These are phyloP conservation scores for Aleiodes sp. DNA, from an alignment of 1,140 invertebrate genomes.

Conservation along the genomic window DNA sequence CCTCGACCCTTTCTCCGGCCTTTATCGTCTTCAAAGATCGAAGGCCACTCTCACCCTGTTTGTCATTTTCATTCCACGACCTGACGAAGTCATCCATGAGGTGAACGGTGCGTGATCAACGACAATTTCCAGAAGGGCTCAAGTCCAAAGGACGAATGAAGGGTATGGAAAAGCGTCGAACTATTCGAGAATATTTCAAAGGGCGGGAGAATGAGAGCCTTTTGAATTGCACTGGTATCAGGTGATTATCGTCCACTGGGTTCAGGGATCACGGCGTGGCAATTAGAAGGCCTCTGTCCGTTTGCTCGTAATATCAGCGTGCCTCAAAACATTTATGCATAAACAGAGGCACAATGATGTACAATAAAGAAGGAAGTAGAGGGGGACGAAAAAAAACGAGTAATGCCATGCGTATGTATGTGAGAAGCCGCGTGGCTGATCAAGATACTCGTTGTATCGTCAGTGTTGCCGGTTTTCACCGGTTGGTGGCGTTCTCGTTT, in stretches of 20 bases:
- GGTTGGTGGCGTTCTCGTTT: constrained; percentile 8
- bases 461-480: constrained; percentile 26
- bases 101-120: too few species aligned
- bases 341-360: not conserved
- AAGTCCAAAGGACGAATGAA: not conserved
- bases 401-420: not conserved
- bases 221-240: not conserved
- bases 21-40: too few species aligned
- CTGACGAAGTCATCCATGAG: too few species aligned
- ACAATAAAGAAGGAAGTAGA: too few species aligned
- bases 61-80: too few species aligned
- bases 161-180: not conserved
- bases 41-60: too few species aligned
- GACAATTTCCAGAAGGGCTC: too few species aligned
- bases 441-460: constrained; percentile 2
- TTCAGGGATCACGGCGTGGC: constrained; percentile 28
- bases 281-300: constrained; percentile 32
- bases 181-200: too few species aligned
- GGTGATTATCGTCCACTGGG: constrained; percentile 30
- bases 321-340: not conserved
- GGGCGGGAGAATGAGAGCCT: too few species aligned
- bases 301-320: not conserved
- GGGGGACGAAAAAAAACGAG: too few species aligned
- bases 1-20: too few species aligned
- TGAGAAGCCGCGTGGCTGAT: constrained; percentile 2